A percentile compares a stretch with the other conserved stretches of the same genome.
Evolutionary conservation across 1,140 invertebrate genomes (phyloP).

Genomic region (Bilobella aurantiaca): DNA sequence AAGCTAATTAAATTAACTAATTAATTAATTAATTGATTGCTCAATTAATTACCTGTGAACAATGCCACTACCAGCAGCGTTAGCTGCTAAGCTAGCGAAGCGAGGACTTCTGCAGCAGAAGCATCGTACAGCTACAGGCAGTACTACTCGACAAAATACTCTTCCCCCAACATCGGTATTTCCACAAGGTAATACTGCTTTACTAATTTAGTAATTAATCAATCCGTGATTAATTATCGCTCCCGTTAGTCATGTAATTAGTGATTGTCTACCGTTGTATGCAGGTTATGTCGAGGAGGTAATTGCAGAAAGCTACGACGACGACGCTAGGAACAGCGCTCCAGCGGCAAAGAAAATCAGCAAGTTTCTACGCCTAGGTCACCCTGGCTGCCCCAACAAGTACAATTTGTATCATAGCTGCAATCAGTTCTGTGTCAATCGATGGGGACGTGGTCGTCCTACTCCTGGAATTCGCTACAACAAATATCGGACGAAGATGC

Average conservation of each 20-base stretch:
- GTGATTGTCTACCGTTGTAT: conserved; percentile 35
- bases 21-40: background rate
- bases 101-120: conserved; percentile 55
- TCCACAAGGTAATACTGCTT: conserved; percentile 11
- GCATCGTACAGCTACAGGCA: background rate
- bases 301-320: conserved; percentile 78
- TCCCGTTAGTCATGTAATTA: conserved; percentile 8
- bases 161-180: background rate
- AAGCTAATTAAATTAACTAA: background rate
- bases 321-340: conserved; percentile 32
- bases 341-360: background rate
- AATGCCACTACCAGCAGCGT: conserved; percentile 78
- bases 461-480: conserved; percentile 65
- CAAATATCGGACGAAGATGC: conserved; percentile 58
- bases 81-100: conserved; percentile 73
- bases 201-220: background rate
- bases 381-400: conserved; percentile 87
- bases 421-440: conserved; percentile 71
- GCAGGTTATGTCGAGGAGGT: conserved; percentile 57
- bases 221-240: background rate
- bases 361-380: conserved; percentile 41
- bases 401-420: conserved; percentile 92
- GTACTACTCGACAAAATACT: too few species aligned
- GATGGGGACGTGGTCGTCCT: conserved; percentile 66
- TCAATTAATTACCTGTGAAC: background rate